These are phyloP conservation scores for Cichladusa arquata DNA, from an alignment of 2,113 vertebrate genomes.

Conservation along the genomic window DNA sequence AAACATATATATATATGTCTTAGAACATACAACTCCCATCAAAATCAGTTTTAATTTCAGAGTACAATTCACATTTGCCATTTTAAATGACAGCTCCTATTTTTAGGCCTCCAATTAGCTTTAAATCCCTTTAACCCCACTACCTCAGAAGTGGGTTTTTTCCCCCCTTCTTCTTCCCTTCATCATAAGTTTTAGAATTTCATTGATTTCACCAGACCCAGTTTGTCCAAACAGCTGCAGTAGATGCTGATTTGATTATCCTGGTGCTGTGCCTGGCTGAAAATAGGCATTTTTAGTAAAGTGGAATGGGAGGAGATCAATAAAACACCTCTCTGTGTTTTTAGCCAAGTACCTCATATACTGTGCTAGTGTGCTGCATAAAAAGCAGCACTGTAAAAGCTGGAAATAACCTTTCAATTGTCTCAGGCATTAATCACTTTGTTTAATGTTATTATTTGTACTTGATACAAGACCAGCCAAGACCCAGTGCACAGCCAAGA, in stretches of 20 bases:
- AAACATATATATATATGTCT: background rate
- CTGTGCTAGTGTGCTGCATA: background rate
- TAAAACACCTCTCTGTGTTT: background rate
- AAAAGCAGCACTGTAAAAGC: background rate
- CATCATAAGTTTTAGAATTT: background rate
- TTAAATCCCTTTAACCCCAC: background rate
- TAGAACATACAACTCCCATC: background rate
- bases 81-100: background rate
- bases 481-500: background rate
- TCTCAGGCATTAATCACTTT: background rate
- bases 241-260: background rate
- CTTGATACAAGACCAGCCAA: background rate
- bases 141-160: background rate
- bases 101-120: background rate
- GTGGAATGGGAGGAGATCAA: conserved; percentile 13
- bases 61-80: background rate
- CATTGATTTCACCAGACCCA: background rate
- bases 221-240: background rate
- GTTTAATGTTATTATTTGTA: background rate
- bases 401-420: background rate
- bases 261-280: background rate
- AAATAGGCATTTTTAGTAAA: background rate
- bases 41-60: background rate
- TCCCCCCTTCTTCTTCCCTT: background rate
- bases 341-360: background rate